Evolutionary conservation across 2,888 invertebrate species (phyloP), one percentile per base, ranked within the genome.

Genomic region (Drosophila greeni): DNA sequence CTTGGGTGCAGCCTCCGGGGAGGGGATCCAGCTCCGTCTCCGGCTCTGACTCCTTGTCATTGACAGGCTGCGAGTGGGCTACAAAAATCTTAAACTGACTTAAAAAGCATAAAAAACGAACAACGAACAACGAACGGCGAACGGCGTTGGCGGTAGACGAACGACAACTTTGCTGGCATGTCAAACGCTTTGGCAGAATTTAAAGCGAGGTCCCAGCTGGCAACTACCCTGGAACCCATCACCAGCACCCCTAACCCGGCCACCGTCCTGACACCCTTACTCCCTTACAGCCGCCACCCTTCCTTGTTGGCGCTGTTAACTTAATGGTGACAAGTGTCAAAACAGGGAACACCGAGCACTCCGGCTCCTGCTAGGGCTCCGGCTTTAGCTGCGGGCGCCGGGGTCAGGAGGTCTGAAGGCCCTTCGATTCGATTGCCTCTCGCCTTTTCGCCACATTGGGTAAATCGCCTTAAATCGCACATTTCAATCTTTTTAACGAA

Each of bases 301-400:
- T 40, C 23, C 53, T 51, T 71, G 76, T 75, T 75, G 73, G 57
- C 70, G 68, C 72, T 77, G 81, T 82, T 78, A 81, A 82, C 83
- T 81, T 78, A 82, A 82, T 81, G 83, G 73, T 75, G 82, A 83
- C 82, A 82, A 83, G 83, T 78, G 75, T 83, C 82, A 81, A 74
- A 76, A 78, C 74, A 74, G 78, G 62, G 40, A 66, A 65, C 66
- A 52, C 39, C 29, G 43, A 70, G 43, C 51, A n/a, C 40, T 18
- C 20, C 20, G n/a, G 6, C 34, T 37, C 54, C 34, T n/a, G 42
- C 2, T n/a, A 24, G 42, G 9, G 24, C 42, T 23, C 40, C 40
- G 40, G 23, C 23, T 11, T 11, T 24, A 23, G 39, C 42, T 37
- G 36, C 45, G 31, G 14, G 12, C 31, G 12, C 14, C 36, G 11